Conservation (phyloP, 2,797 vertebrate genomes). For the Enteromius fasciolatus region DNA sequence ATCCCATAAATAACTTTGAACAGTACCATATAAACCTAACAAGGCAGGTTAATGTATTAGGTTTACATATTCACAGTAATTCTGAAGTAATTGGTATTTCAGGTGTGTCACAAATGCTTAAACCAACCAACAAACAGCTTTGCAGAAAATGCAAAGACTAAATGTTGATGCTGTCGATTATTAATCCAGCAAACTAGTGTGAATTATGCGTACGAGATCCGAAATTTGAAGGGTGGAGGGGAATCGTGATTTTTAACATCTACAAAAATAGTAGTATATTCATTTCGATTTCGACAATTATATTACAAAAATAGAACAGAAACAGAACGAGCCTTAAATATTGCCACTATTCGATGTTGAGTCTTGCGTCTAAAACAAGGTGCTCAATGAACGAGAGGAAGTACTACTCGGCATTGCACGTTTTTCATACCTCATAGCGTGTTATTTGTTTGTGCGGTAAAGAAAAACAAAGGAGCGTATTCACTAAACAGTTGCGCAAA, state of each 20-base stretch:
- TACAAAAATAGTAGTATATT: conserved; percentile 78
- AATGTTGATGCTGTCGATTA: conserved; percentile 8
- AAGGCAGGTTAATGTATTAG: conserved; percentile 50
- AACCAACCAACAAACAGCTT: conserved; percentile 40
- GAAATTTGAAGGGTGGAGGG: conserved; percentile 61
- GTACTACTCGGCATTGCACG: conserved; percentile 67
- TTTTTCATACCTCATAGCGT: conserved; percentile 36
- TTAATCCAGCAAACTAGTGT: conserved; percentile 42
- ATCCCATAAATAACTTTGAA: conserved; percentile 50
- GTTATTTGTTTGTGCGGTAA: conserved; percentile 25
- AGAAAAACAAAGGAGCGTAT: background rate
- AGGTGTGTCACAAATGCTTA: conserved; percentile 47
- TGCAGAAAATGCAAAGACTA: conserved; percentile 25
- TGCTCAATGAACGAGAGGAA: conserved; percentile 73
- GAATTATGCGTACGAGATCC: conserved; percentile 61
- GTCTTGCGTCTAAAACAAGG: conserved; percentile 83
- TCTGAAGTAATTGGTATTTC: conserved; percentile 56
- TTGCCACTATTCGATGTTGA: conserved; percentile 82
- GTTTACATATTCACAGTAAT: conserved; percentile 58
- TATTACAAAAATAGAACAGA: conserved; percentile 86
- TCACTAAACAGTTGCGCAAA: background rate
- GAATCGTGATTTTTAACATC: conserved; percentile 66
- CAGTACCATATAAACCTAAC: conserved; percentile 55
- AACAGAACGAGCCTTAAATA: conserved; percentile 80
- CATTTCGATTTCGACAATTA: conserved; percentile 68